Conservation (phyloP, 1,140 invertebrate genomes). For the Muscidifurax raptorellus region DNA sequence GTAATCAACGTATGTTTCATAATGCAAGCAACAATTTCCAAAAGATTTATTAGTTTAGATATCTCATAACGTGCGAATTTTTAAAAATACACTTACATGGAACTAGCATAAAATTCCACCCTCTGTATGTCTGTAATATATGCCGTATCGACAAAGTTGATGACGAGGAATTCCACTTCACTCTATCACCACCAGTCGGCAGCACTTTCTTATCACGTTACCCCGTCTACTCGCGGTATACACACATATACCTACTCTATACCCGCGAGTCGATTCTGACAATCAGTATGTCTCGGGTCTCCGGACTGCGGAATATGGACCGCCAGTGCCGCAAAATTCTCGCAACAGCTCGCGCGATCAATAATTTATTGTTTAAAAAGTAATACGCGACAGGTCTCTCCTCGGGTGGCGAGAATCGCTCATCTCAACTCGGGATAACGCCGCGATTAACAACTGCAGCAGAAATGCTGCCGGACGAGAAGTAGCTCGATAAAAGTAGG, state of each 20-base stretch:
- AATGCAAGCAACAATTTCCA: too few species aligned
- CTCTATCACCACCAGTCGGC: neutral
- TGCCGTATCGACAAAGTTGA: too few species aligned
- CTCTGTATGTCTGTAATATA: too few species aligned
- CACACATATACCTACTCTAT: neutral
- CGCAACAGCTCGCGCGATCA: slow-evolving; percentile 59
- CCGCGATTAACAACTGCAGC: too few species aligned
- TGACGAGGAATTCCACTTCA: neutral
- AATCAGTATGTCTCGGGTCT: neutral
- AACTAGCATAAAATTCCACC: too few species aligned
- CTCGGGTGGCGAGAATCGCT: neutral
- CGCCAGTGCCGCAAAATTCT: slow-evolving; percentile 45
- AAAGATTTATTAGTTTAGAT: too few species aligned
- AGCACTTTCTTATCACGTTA: neutral
- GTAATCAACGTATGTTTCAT: too few species aligned
- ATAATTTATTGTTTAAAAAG: slow-evolving; percentile 66
- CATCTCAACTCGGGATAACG: too few species aligned
- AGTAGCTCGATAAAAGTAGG: neutral
- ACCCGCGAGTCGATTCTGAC: neutral
- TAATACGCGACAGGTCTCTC: neutral
- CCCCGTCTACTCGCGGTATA: neutral
- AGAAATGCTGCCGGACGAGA: neutral
- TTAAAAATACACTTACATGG: too few species aligned
- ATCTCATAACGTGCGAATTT: too few species aligned
- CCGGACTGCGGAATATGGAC: neutral